Evolutionary conservation across 2,797 vertebrate genomes (phyloP).

Genomic region (Epinephelus malabaricus): DNA sequence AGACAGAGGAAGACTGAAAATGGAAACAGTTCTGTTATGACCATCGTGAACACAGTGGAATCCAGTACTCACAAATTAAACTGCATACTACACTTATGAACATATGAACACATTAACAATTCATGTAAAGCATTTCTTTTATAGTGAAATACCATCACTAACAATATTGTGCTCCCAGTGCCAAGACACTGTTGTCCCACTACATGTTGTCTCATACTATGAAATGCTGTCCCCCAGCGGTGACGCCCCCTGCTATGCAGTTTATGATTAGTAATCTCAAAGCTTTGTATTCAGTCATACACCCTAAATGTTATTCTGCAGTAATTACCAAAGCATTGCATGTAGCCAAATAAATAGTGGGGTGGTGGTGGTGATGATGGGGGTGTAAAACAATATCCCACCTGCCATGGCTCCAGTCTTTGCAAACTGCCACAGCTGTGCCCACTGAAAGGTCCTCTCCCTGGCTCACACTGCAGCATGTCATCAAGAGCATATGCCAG

Average conservation of each 20-base stretch:
- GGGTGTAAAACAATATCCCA: constrained; percentile 36
- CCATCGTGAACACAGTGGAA: not conserved
- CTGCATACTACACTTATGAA: not conserved
- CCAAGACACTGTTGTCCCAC: not conserved
- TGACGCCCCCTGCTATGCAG: fast-evolving
- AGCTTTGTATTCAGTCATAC: not conserved
- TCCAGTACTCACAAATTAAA: not conserved
- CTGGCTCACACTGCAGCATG: constrained; percentile 68
- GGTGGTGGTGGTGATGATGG: too few species aligned
- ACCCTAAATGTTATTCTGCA: not conserved
- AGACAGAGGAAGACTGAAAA: too few species aligned
- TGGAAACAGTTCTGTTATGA: not conserved
- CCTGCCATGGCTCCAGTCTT: constrained; percentile 81
- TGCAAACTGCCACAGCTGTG: constrained; percentile 70
- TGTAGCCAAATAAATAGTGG: not conserved
- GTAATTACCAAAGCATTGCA: not conserved
- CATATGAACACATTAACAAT: not conserved
- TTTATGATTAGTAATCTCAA: not conserved
- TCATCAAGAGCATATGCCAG: constrained; percentile 76
- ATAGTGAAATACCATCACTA: not conserved
- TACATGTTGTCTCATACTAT: not conserved
- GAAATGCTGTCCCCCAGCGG: fast-evolving
- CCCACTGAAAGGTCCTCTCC: constrained; percentile 70
- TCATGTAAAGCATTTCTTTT: too few species aligned
- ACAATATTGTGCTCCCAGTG: not conserved